Conservation (phyloP, 2,797 vertebrate species). For the Chaenodraco wilsoni region DNA sequence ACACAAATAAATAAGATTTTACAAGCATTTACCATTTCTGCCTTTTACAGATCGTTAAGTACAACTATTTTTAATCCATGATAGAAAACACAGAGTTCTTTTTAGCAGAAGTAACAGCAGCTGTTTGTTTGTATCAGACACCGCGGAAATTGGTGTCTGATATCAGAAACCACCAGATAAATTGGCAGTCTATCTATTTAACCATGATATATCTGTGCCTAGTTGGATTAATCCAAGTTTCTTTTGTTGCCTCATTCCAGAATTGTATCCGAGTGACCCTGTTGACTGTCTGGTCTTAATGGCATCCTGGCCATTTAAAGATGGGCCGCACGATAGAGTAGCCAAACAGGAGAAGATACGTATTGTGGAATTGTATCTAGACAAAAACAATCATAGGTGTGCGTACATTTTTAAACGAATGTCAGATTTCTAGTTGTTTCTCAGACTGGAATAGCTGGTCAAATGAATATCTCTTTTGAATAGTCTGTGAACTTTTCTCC, state of each 20-base stretch:
- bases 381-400: neutral
- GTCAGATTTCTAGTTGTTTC: too few species aligned
- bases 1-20: conserved; percentile 17
- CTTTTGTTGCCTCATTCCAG: neutral
- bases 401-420: too few species aligned
- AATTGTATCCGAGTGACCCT: neutral
- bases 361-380: neutral
- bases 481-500: too few species aligned
- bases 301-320: neutral
- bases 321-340: neutral
- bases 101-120: neutral
- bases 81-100: neutral
- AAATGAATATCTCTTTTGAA: too few species aligned
- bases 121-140: conserved; percentile 26
- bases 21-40: neutral
- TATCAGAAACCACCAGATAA: conserved; percentile 2
- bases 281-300: neutral
- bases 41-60: neutral
- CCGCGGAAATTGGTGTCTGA: conserved; percentile 12
- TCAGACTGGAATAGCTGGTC: too few species aligned
- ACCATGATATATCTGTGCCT: neutral
- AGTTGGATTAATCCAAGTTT: neutral
- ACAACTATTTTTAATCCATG: neutral
- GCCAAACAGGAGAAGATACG: neutral
- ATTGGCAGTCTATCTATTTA: neutral